Evolutionary conservation across 2,888 invertebrate species (phyloP).

Genomic region (Drosophila phalerata): DNA sequence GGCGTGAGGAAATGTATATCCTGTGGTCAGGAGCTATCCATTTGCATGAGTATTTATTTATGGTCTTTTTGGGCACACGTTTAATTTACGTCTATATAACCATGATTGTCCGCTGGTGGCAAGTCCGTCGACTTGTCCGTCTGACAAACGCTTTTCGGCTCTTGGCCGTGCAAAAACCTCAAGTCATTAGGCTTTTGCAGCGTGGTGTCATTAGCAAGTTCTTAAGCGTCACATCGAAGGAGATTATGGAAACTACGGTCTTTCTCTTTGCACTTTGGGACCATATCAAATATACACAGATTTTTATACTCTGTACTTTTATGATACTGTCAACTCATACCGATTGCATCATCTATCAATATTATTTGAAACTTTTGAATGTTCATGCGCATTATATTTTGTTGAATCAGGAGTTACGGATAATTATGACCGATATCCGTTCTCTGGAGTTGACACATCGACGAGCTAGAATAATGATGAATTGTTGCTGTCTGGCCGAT

Average conservation of each 20-base stretch:
- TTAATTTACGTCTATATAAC: not conserved
- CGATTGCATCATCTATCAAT: not conserved
- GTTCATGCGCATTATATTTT: not conserved
- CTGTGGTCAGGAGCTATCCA: constrained; percentile 1
- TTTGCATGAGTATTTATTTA: not conserved
- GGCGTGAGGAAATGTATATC: not conserved
- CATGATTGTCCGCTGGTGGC: not conserved
- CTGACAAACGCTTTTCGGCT: constrained; percentile 3
- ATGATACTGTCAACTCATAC: not conserved
- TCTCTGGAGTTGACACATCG: not conserved
- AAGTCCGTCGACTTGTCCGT: not conserved
- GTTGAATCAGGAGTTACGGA: not conserved
- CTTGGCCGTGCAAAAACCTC: not conserved
- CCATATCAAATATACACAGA: not conserved
- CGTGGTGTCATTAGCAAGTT: not conserved
- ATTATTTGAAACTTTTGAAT: not conserved
- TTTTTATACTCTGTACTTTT: not conserved
- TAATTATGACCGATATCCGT: not conserved
- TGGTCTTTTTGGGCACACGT: not conserved
- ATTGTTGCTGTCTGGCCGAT: constrained; percentile 13
- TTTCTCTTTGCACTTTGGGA: not conserved
- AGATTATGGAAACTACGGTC: not conserved
- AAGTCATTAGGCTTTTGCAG: not conserved
- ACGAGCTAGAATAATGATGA: constrained; percentile 1
- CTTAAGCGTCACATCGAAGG: not conserved